Conservation (phyloP, 2,797 vertebrate genomes). For the Aplochiton taeniatus region DNA sequence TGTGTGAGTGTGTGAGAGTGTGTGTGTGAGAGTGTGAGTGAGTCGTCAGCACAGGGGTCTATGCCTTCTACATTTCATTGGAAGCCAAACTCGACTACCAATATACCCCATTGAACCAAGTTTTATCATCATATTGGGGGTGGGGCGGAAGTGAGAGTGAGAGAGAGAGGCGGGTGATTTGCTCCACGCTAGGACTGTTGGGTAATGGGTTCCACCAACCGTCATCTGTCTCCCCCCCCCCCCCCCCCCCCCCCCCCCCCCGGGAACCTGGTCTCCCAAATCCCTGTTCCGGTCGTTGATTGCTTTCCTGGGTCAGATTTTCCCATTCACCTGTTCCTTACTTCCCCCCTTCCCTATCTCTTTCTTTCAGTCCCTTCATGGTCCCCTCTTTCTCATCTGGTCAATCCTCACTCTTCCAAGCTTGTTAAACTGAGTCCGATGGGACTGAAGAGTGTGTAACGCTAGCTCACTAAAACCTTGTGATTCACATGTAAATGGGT, state of each 20-base stretch:
- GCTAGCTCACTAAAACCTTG: constrained; percentile 9
- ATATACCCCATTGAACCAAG: too few relatives aligned
- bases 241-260: too few relatives aligned
- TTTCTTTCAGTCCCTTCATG: neutral
- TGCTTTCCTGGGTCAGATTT: neutral
- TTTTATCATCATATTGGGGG: too few relatives aligned
- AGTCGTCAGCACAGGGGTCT: neutral
- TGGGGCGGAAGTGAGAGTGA: too few relatives aligned
- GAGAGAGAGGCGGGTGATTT: too few relatives aligned
- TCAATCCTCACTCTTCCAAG: constrained; percentile 5
- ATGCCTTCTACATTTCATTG: constrained; percentile 5
- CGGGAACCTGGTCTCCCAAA: neutral
- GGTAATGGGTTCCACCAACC: too few relatives aligned
- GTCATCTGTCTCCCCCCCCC: too few relatives aligned
- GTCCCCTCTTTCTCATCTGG: neutral
- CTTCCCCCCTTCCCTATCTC: neutral
- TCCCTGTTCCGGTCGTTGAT: constrained; percentile 1
- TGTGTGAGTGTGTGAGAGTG: constrained; percentile 15
- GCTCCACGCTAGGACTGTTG: too few relatives aligned
- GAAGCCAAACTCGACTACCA: too few relatives aligned
- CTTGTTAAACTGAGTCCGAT: constrained; percentile 17
- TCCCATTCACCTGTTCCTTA: constrained; percentile 3
- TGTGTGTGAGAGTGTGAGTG: too few relatives aligned
- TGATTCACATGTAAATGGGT: constrained; percentile 54
- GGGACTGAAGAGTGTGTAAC: constrained; percentile 1